Conservation (phyloP, 2,113 vertebrate genomes). For the Toxotes chatareus region DNA sequence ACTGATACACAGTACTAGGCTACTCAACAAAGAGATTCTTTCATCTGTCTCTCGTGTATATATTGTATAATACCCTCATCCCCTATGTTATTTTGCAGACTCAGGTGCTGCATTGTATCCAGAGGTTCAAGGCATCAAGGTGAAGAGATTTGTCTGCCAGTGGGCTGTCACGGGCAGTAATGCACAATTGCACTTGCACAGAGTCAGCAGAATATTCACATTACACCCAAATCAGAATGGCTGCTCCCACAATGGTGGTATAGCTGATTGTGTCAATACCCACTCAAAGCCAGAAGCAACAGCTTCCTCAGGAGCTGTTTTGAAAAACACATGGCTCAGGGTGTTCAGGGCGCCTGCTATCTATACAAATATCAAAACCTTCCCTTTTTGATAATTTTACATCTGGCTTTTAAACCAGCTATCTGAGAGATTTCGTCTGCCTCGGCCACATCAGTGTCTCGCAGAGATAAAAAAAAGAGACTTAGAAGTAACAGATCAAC, state of each 20-base stretch:
- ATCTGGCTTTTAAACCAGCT: not conserved
- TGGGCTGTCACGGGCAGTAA: not conserved
- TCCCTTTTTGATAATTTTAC: not conserved
- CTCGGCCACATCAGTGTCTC: slow-evolving; percentile 1
- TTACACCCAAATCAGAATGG: slow-evolving; percentile 2
- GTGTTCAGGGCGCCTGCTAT: not conserved
- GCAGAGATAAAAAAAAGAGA: slow-evolving; percentile 16
- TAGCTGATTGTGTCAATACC: not conserved
- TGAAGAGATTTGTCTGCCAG: slow-evolving; percentile 4
- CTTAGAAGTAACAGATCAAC: slow-evolving; percentile 23
- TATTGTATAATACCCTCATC: not conserved
- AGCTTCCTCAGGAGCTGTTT: not conserved
- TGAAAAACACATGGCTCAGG: not conserved
- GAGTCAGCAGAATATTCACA: slow-evolving; percentile 22
- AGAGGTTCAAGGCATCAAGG: not conserved
- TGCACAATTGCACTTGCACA: not conserved
- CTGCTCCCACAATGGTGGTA: not conserved
- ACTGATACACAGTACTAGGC: not conserved
- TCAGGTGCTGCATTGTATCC: not conserved
- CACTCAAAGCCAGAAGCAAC: not conserved
- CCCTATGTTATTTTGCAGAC: slow-evolving; percentile 9
- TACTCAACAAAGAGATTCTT: not conserved
- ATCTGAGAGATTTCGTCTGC: slow-evolving; percentile 21
- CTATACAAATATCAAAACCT: not conserved
- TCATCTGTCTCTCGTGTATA: not conserved